These are phyloP conservation scores for Minunthozetes semirufus DNA, from an alignment of 2,888 invertebrate species.

Conservation along the genomic window DNA sequence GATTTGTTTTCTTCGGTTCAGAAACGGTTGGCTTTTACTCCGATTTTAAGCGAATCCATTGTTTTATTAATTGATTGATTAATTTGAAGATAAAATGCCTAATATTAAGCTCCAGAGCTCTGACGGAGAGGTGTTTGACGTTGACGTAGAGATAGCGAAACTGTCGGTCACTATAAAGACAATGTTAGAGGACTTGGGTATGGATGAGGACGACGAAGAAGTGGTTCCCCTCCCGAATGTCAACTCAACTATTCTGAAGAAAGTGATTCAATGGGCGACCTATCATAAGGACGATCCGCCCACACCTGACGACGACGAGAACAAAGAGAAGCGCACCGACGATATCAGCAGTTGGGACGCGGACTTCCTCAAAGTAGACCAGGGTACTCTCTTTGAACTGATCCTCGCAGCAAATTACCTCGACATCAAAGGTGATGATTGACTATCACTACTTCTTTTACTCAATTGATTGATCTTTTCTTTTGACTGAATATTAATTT, in stretches of 20 bases:
- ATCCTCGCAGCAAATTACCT: constrained; percentile 94
- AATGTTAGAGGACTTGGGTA: constrained; percentile 72
- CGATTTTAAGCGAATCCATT: no score
- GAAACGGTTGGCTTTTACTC: no score
- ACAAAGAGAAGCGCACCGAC: constrained; percentile 95
- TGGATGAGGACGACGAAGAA: constrained; percentile 59
- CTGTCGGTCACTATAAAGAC: constrained; percentile 97
- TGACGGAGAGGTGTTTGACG: constrained; percentile 90
- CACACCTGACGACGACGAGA: constrained; percentile 92
- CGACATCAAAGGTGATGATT: constrained; percentile 73
- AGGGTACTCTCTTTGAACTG: constrained; percentile 89
- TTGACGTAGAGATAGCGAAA: constrained; percentile 93
- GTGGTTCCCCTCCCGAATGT: constrained; percentile 96
- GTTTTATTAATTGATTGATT: no score
- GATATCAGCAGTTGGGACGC: constrained; percentile 99
- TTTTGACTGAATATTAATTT: not conserved
- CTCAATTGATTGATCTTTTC: not conserved
- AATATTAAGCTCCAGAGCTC: constrained; percentile 89
- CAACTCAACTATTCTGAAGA: constrained; percentile 89
- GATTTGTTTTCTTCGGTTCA: no score
- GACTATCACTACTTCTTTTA: not conserved
- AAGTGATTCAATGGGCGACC: constrained; percentile 57
- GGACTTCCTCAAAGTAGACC: constrained; percentile 96
- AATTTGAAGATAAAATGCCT: constrained; percentile 59
- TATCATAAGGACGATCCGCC: constrained; percentile 78